Evolutionary conservation across 2,888 invertebrate genomes (phyloP).

Genomic region (Lycia hirtaria): DNA sequence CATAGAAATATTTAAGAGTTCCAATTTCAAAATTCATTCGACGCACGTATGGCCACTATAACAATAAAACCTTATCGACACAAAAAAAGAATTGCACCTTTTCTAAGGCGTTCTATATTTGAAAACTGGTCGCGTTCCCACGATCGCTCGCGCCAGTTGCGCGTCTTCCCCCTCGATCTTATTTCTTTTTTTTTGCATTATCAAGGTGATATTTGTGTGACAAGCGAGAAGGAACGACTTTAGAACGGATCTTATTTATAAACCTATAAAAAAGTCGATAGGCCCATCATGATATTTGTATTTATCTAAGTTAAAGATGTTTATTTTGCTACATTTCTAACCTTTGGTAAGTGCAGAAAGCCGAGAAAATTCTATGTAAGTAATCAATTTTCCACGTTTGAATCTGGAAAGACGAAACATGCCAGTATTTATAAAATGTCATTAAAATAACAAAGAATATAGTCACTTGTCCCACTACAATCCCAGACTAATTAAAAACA

Average conservation of each 20-base stretch:
- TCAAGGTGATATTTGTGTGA: slow-evolving; percentile 70
- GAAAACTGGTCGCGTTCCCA: slow-evolving; percentile 83
- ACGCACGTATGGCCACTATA: slow-evolving; percentile 65
- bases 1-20: slow-evolving; percentile 52
- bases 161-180: slow-evolving; percentile 72
- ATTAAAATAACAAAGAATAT: no score
- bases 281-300: slow-evolving; percentile 4
- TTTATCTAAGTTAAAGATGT: background rate
- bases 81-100: slow-evolving; percentile 81
- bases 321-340: background rate
- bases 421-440: no score
- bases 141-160: slow-evolving; percentile 84
- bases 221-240: slow-evolving; percentile 59
- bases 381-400: no score
- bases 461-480: slow-evolving; percentile 8
- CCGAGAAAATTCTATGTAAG: no score
- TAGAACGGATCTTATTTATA: slow-evolving; percentile 44
- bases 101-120: slow-evolving; percentile 83
- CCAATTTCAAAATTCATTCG: slow-evolving; percentile 72
- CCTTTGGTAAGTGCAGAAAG: background rate
- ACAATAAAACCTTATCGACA: slow-evolving; percentile 64
- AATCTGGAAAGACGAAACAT: no score
- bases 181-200: slow-evolving; percentile 65
- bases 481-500: slow-evolving; percentile 50
- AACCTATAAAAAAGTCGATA: slow-evolving; percentile 29